Evolutionary conservation across 2,113 vertebrate species (phyloP), one percentile per base, ranked within the genome.

Genomic region (Python bivittatus): DNA sequence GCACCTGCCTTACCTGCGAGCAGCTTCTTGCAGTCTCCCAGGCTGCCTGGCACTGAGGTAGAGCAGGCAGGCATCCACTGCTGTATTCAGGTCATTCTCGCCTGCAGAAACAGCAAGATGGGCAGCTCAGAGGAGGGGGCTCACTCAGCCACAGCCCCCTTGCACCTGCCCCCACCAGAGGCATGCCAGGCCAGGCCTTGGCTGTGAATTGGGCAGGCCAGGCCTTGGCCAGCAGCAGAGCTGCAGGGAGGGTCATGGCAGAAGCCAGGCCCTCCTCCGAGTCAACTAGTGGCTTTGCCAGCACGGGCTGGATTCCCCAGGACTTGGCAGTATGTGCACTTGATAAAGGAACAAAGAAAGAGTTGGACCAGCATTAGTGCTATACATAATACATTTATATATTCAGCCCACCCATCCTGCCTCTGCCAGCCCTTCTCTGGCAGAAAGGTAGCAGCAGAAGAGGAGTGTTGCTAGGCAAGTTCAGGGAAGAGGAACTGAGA

Each of bases 31-130:
- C 91, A 99, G 96, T 96, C 96, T 98, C 96, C 94, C 38, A 33
- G 99, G 99, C 92, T 99, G 99, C 96, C 97, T 98, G 95, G 97
- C 97, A 3, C 99, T 99, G 96, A 99, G 98, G 98, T 99, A 99
- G 52, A 98, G 96, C 93, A 99, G 95, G 96, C 98, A 99, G 94
- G 98, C 97, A 91, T 98, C 98, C 90, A 97, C 97, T 91, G 99
- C 98, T 90, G 95, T 96, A 96, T 98, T 98, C 94, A 99, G 98
- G 97, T 99, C 99, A 88, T 95, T 97, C 94, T 99, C 98, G 61
- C 97, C 99, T 99, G 96, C 95, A 94, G 94, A 92, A 95, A 96
- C 54, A 93, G 94, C 94, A 94, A 92, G 96, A 95, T 96, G 93
- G 93, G 95, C 8, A 27, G 0, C 1, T 95, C 87, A 93, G 92